Base-by-base conservation (phyloP, 2,113 vertebrate species). In the Platysternon megacephalum region DNA sequence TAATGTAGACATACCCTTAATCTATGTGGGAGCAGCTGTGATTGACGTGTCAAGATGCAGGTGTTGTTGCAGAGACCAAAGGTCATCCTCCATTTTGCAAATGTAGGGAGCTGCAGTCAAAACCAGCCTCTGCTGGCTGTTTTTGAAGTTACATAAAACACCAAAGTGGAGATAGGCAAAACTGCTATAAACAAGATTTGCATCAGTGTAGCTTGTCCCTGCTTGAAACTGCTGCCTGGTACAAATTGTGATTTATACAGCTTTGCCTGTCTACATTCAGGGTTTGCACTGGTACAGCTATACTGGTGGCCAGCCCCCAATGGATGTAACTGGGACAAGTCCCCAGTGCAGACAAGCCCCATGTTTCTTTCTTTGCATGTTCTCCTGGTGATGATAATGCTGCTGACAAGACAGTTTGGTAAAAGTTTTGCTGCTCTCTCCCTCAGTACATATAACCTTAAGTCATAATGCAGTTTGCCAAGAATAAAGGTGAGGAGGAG, bases 161-260 rank as follows among this genome's bases (percentile, higher is more conserved):
- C 42, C 78, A 90, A 90, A 58, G 8, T 51, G 72, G 87, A 84
- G 74, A 72, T 44, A 65, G 81, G 16, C 68, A 93, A 91, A 82
- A 68, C 9, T 81, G 72, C 42, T 95, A 74, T 46, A 17, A 94
- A 79, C 79, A 82, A 81, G 19, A 1, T 83, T 92, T 94, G 95
- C 87, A 95, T 79, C 92, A 94, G 48, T 91, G 87, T 48, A 76
- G 39, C 53, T 82, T 79, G 85, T 74, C 1, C 35, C 68, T 95
- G 89, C 91, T 82, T 95, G 87, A 92, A 97, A 89, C 82, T 89
- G 84, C 86, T 89, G 86, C 74, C 29, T 5, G 32, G 29, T 58
- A 84, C 78, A 72, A 2, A 17, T 1, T 58, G 78, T 80, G 76
- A 84, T 84, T 91, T 86, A 56, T 21, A 1, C 2, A 46, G 79